phyloP scores from a whole-genome alignment of 2,888 invertebrate species.

The Meteorus cinctellus region DNA sequence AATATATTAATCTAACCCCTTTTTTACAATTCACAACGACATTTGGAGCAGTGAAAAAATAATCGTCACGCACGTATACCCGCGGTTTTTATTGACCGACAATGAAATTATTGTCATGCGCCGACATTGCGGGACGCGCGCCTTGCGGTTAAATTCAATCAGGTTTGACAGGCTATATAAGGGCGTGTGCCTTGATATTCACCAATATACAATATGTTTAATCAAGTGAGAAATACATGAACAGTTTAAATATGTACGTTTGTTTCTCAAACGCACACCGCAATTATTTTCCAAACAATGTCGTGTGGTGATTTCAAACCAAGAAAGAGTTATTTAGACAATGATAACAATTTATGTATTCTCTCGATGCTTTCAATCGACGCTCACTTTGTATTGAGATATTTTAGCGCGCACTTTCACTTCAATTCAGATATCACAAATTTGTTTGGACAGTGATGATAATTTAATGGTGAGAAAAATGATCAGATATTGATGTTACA shows the following conservation, averaged over 20 bases:
- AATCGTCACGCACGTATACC: conserved; percentile 51
- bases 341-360: background rate
- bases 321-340: background rate
- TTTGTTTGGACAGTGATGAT: no score
- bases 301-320: background rate
- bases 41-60: conserved; percentile 25
- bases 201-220: conserved; percentile 25
- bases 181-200: conserved; percentile 11
- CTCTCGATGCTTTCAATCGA: background rate
- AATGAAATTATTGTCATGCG: conserved; percentile 63
- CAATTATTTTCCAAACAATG: conserved; percentile 1
- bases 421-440: no score
- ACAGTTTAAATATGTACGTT: conserved; percentile 43
- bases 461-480: no score
- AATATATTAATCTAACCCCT: conserved; percentile 28
- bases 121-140: background rate
- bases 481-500: no score
- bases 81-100: conserved; percentile 63
- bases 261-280: conserved; percentile 63
- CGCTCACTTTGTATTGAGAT: background rate
- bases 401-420: no score
- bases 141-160: conserved; percentile 20
- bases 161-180: conserved; percentile 10
- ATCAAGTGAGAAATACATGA: conserved; percentile 24
- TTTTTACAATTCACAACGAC: conserved; percentile 29